These are phyloP conservation scores for Lumbricus terrestris DNA, from an alignment of 2,888 invertebrate genomes.

Conservation along the genomic window DNA sequence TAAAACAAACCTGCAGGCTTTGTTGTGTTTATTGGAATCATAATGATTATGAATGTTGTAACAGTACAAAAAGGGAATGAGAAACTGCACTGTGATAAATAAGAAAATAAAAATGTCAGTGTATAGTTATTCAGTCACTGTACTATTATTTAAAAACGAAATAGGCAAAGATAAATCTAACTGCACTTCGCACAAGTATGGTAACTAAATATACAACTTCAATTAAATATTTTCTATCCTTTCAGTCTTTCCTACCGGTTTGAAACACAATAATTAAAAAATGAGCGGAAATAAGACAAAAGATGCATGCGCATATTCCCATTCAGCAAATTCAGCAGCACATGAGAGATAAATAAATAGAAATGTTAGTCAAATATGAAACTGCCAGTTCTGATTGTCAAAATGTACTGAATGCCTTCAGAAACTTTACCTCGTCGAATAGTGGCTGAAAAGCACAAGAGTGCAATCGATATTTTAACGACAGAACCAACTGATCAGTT, in stretches of 20 bases:
- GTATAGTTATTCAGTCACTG: too few species aligned
- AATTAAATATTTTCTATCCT: not conserved
- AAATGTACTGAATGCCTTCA: not conserved
- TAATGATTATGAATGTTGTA: not conserved
- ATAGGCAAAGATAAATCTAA: too few species aligned
- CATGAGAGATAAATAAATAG: not conserved
- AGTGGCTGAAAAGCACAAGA: constrained; percentile 4
- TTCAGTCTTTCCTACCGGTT: not conserved
- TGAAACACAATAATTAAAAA: not conserved
- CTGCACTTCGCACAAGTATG: too few species aligned
- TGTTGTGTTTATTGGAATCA: not conserved
- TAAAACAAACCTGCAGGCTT: not conserved
- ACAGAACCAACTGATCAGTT: not conserved
- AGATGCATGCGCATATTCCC: not conserved
- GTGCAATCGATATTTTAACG: not conserved
- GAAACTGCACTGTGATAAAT: too few species aligned
- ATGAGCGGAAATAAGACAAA: not conserved
- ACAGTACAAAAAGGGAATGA: too few species aligned
- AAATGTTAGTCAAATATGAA: not conserved
- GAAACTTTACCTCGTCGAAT: constrained; percentile 8
- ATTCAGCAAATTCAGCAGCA: not conserved
- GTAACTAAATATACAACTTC: too few species aligned
- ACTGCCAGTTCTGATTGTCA: not conserved
- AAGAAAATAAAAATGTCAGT: too few species aligned
- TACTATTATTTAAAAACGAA: too few species aligned